Evolutionary conservation across 2,888 invertebrate species (phyloP), one percentile per base, ranked within the genome.

Genomic region (Drosophila anomalata): DNA sequence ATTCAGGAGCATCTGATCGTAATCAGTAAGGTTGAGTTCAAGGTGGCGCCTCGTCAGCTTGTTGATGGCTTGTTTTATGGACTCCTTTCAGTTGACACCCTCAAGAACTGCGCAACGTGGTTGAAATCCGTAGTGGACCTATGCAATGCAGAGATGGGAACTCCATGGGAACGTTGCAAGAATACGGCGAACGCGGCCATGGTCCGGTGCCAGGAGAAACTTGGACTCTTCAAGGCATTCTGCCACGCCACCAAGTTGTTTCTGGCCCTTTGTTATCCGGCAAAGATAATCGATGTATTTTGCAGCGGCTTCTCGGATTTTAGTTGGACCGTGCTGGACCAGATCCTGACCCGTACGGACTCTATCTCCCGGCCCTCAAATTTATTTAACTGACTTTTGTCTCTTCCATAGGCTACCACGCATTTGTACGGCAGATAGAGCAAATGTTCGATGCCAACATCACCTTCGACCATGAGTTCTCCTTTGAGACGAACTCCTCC

Each of bases 121-220:
- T 91, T 97, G 0, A 93, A 93, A 12, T 94, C 93, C 53, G 92
- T 96, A 41, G 93, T 95, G 3, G 93, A 93, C 42, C 91, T 94
- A 9, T 97, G 97, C 90, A 96, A 96, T 87, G 93, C 94, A 46
- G 94, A 94, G 78, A 92, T 96, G 31, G 96, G 96, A 0, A 94
- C 95, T 0, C 97, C 97, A 0, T 96, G 94, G 90, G 92, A 94
- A 26, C 93, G 95, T 56, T 97, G 97, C 87, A 90, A 92, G 31
- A 91, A 91, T 22, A 93, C 94, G 0, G 94, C 97, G 48, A 93
- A 94, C 5, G 92, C 93, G 0, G 95, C 95, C 0, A 92, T 94
- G 4, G 74, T 91, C 0, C 94, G 94, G 78, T 96, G 96, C 84
- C 93, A 93, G 76, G 93, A 93, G 0, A 92, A 93, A 80, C 75